A percentile compares a stretch with the other conserved stretches of the same genome.
These are phyloP conservation scores for Chrysaora quinquecirrha DNA, from an alignment of 30 jellyfish, hydroid and myxozoan genomes.

Conservation along the genomic window DNA sequence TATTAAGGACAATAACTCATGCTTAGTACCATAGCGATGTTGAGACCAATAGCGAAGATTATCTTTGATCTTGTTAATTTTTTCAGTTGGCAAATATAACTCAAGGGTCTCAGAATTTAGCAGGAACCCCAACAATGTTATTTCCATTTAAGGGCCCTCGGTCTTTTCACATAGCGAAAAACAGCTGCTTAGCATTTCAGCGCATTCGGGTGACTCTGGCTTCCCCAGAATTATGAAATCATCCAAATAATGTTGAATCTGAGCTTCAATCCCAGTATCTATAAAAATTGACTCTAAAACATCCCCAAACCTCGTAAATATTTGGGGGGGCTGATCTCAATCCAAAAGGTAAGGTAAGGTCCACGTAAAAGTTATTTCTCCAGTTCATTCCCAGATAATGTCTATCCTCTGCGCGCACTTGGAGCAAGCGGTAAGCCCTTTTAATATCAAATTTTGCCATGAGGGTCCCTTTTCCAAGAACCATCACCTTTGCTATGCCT, in stretches of 20 bases:
- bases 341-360: constrained; percentile 76
- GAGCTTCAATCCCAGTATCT: background rate
- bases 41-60: constrained; percentile 33
- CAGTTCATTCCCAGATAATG: constrained; percentile 50
- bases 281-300: constrained; percentile 8
- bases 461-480: constrained; percentile 50
- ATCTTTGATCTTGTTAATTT: constrained; percentile 23
- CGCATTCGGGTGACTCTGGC: constrained; percentile 41
- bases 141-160: constrained; percentile 55
- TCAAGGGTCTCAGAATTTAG: constrained; percentile 50
- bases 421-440: constrained; percentile 64
- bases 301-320: constrained; percentile 66
- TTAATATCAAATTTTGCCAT: constrained; percentile 67
- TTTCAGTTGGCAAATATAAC: constrained; percentile 44
- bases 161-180: constrained; percentile 42
- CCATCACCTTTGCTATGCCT: constrained; percentile 39
- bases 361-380: constrained; percentile 56
- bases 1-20: constrained; percentile 34
- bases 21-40: constrained; percentile 35
- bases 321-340: constrained; percentile 71
- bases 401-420: constrained; percentile 40
- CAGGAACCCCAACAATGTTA: constrained; percentile 54
- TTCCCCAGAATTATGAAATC: constrained; percentile 51
- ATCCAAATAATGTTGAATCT: constrained; percentile 69
- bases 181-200: constrained; percentile 15